Percentiles rank a stretch among this genome's conserved stretches.
Evolutionary conservation across 2,888 invertebrate species (phyloP).

Genomic region (Hedya salicella): DNA sequence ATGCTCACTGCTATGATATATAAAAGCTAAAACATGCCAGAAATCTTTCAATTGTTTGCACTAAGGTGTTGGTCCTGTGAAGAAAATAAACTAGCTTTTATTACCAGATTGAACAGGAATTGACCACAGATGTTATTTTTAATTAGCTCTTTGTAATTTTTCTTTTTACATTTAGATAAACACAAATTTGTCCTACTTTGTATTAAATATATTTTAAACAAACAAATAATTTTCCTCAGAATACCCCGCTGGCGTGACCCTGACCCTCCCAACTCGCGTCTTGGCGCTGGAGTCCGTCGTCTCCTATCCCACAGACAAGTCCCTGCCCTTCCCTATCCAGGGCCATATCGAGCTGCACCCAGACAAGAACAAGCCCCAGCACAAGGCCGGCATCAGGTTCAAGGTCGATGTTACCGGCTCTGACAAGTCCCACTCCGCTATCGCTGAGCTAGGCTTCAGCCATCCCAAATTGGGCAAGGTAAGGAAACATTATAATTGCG

Average conservation of each 20-base stretch:
- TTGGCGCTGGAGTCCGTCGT: slow-evolving; percentile 86
- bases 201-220: neutral
- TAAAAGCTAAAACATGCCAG: too few relatives aligned
- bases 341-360: slow-evolving; percentile 87
- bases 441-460: slow-evolving; percentile 86
- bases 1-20: too few relatives aligned
- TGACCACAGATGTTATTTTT: too few relatives aligned
- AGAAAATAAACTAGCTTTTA: too few relatives aligned
- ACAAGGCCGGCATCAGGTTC: slow-evolving; percentile 86
- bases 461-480: slow-evolving; percentile 88
- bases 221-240: slow-evolving; percentile 52
- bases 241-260: slow-evolving; percentile 79
- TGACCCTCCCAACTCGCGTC: slow-evolving; percentile 88
- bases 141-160: too few relatives aligned
- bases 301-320: slow-evolving; percentile 72
- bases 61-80: too few relatives aligned
- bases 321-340: slow-evolving; percentile 85
- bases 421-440: slow-evolving; percentile 77
- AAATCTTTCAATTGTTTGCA: too few relatives aligned
- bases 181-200: too few relatives aligned
- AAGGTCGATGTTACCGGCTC: slow-evolving; percentile 79
- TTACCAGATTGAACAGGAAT: too few relatives aligned
- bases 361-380: slow-evolving; percentile 89
- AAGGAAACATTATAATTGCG: too few relatives aligned
- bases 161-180: too few relatives aligned